phyloP scores from a whole-genome alignment of 2,888 invertebrate species.

The Sepiola atlantica region DNA sequence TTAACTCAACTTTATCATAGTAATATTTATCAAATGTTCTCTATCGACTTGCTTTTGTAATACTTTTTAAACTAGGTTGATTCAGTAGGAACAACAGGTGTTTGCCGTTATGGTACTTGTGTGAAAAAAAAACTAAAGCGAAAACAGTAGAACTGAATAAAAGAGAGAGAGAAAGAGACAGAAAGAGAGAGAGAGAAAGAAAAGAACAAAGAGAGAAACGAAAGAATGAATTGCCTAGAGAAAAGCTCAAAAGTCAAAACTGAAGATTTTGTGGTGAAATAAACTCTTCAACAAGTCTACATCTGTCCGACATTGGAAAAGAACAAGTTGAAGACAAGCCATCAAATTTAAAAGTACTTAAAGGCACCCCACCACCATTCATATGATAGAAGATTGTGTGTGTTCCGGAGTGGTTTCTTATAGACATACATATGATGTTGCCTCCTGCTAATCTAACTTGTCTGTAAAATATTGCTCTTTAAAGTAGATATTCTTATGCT shows the following conservation, averaged over 20 bases:
- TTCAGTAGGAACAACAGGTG: not conserved
- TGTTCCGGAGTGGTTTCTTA: not conserved
- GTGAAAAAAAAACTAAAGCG: not conserved
- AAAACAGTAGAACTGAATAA: not conserved
- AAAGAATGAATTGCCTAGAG: not conserved
- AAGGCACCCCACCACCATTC: not conserved
- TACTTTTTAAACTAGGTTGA: not conserved
- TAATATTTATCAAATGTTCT: not conserved
- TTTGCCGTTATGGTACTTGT: not conserved
- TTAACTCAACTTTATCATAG: no score
- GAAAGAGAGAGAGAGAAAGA: not conserved
- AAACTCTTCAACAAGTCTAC: not conserved
- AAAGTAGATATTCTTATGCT: not conserved
- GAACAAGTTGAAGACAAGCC: not conserved
- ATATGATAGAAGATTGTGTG: not conserved
- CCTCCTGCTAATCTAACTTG: not conserved
- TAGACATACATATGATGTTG: not conserved
- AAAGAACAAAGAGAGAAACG: not conserved
- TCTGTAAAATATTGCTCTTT: not conserved
- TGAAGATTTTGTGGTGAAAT: not conserved
- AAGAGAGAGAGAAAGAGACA: not conserved
- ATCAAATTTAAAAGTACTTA: not conserved
- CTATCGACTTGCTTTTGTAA: not conserved
- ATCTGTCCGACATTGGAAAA: not conserved
- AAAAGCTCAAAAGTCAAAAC: not conserved